Conservation (phyloP, 1,140 invertebrate genomes). For the Homalodisca vitripennis region DNA sequence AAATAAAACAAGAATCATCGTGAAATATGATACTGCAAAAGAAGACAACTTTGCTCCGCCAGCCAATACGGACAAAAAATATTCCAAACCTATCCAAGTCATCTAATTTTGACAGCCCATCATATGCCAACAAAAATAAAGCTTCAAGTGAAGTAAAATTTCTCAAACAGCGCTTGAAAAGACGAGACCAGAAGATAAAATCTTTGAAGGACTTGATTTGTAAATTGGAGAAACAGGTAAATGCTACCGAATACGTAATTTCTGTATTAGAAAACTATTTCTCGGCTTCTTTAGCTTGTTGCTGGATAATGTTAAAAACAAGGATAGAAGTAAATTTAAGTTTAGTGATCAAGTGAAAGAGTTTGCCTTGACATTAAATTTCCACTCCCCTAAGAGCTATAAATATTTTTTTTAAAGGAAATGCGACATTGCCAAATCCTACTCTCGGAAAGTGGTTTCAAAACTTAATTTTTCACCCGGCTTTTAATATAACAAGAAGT, state of each 20-base stretch:
- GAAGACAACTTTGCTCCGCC: no score
- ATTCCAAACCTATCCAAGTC: no score
- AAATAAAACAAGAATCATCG: no score
- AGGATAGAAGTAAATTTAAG: not conserved
- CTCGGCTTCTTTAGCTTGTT: not conserved
- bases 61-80: no score
- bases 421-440: constrained; percentile 3
- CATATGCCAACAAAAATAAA: no score
- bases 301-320: not conserved
- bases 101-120: no score
- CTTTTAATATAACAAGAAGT: not conserved
- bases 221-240: not conserved
- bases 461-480: not conserved
- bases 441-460: not conserved
- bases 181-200: constrained; percentile 1
- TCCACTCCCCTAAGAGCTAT: constrained; percentile 1
- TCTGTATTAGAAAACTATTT: not conserved
- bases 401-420: not conserved
- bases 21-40: no score
- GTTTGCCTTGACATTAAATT: not conserved
- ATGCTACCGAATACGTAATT: not conserved
- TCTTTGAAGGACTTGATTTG: not conserved
- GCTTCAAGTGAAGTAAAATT: no score
- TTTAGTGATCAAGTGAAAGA: constrained; percentile 2
- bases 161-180: not conserved